Conservation (phyloP, 1,140 invertebrate species). For the Medauroidea extradentata region DNA sequence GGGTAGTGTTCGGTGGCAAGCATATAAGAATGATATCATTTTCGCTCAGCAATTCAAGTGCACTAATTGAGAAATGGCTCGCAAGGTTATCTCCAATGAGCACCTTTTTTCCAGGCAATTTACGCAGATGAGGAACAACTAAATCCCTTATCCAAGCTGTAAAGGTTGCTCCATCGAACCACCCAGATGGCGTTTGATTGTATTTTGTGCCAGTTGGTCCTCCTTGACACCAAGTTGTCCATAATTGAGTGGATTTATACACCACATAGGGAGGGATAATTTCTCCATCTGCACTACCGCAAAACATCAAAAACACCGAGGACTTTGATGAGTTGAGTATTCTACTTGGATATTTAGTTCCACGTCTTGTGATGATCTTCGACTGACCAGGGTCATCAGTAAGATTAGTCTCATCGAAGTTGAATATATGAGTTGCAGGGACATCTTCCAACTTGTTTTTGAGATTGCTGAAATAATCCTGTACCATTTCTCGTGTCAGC, state of each 20-base stretch:
- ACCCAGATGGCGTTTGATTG: slow-evolving; percentile 23
- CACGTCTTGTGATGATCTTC: slow-evolving; percentile 29
- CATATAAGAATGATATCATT: slow-evolving; percentile 18
- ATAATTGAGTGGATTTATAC: slow-evolving; percentile 23
- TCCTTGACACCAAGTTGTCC: slow-evolving; percentile 22
- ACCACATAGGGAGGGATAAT: slow-evolving; percentile 25
- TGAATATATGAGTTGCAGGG: slow-evolving; percentile 23
- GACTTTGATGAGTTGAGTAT: slow-evolving; percentile 36
- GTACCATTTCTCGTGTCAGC: not conserved
- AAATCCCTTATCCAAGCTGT: slow-evolving; percentile 25
- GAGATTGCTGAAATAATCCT: not conserved
- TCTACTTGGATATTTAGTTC: slow-evolving; percentile 35
- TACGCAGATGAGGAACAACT: slow-evolving; percentile 13
- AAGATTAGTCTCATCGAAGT: slow-evolving; percentile 46
- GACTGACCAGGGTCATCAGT: slow-evolving; percentile 37
- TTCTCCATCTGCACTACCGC: slow-evolving; percentile 30
- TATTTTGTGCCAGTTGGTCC: slow-evolving; percentile 22
- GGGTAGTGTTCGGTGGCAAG: slow-evolving; percentile 19
- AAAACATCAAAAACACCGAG: slow-evolving; percentile 37
- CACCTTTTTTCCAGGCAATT: slow-evolving; percentile 15
- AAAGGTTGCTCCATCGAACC: slow-evolving; percentile 26
- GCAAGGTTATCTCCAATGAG: slow-evolving; percentile 19
- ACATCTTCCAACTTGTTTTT: not conserved
- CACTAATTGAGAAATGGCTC: not conserved
- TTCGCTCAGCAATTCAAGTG: slow-evolving; percentile 29